Percentiles rank a stretch among this genome's conserved stretches.
Conservation (phyloP, 2,797 vertebrate genomes). For the Eupleurogrammus muticus region DNA sequence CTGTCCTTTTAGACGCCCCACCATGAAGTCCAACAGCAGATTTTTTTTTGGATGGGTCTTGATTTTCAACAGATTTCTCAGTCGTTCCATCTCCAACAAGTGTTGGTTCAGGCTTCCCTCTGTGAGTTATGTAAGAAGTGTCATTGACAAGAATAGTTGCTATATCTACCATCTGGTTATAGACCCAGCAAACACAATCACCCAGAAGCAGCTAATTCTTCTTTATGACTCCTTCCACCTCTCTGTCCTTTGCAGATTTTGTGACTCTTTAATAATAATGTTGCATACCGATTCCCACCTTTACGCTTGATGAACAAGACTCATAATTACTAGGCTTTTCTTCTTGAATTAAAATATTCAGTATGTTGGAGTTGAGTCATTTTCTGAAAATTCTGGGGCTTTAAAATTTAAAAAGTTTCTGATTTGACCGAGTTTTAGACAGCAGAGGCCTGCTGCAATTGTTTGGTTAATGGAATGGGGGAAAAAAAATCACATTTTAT, state of each 20-base stretch:
- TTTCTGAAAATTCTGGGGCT: too few species aligned
- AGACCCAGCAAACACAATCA: constrained; percentile 1
- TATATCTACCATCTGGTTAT: constrained; percentile 36
- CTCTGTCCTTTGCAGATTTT: neutral
- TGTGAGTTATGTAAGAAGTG: constrained; percentile 27
- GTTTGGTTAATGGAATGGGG: too few species aligned
- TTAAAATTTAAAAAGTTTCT: neutral
- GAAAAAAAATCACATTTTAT: too few species aligned
- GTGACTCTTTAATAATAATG: neutral
- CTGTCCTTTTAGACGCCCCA: neutral
- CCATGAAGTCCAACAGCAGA: constrained; percentile 1
- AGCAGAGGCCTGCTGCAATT: too few species aligned
- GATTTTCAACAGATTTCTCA: constrained; percentile 22
- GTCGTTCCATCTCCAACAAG: constrained; percentile 9
- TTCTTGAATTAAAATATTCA: too few species aligned
- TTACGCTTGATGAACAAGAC: too few species aligned
- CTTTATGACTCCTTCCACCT: neutral
- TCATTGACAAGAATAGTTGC: constrained; percentile 32
- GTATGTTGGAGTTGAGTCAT: too few species aligned
- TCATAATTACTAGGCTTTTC: too few species aligned
- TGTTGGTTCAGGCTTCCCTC: constrained; percentile 7
- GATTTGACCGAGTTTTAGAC: neutral
- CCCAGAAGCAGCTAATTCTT: neutral
- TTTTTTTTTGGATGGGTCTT: neutral
- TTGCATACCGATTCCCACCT: neutral